Percentiles rank a stretch among this genome's conserved stretches.
phyloP scores from a whole-genome alignment of 2,888 invertebrate species.

The Capitulum mitella region DNA sequence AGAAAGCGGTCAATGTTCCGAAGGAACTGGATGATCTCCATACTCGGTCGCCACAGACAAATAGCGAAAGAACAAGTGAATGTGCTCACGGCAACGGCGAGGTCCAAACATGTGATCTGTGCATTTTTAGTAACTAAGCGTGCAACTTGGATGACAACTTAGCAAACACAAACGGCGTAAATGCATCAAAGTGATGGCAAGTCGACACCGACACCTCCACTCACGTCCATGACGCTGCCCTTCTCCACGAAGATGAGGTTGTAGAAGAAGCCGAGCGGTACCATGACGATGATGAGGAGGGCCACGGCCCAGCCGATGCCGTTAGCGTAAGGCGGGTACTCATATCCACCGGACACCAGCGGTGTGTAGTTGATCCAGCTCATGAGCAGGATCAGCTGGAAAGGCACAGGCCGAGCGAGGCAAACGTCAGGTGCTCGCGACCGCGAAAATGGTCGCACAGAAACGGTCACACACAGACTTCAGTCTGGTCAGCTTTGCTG shows the following conservation, averaged over 20 bases:
- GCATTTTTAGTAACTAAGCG: too few species aligned
- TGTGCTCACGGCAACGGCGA: too few species aligned
- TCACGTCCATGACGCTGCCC: not conserved
- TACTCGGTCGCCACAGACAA: too few species aligned
- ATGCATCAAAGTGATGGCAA: too few species aligned
- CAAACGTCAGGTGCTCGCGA: not conserved
- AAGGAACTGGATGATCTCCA: too few species aligned
- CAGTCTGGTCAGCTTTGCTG: too few species aligned
- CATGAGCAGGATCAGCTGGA: conserved; percentile 56
- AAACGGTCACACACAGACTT: too few species aligned
- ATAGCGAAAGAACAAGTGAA: too few species aligned
- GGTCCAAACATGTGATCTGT: too few species aligned
- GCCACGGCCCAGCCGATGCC: conserved; percentile 68
- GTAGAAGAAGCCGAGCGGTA: conserved; percentile 43
- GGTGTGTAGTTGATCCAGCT: conserved; percentile 73
- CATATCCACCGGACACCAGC: conserved; percentile 61
- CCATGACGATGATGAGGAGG: conserved; percentile 62
- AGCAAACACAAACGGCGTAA: too few species aligned
- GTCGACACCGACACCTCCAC: not conserved
- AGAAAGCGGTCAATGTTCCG: too few species aligned
- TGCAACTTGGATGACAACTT: too few species aligned
- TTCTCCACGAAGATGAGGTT: not conserved
- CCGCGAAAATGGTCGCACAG: not conserved
- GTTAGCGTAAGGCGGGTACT: conserved; percentile 71
- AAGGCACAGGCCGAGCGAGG: not conserved